Base-by-base conservation (phyloP, 2,113 vertebrate genomes). In the Smithornis capensis region DNA sequence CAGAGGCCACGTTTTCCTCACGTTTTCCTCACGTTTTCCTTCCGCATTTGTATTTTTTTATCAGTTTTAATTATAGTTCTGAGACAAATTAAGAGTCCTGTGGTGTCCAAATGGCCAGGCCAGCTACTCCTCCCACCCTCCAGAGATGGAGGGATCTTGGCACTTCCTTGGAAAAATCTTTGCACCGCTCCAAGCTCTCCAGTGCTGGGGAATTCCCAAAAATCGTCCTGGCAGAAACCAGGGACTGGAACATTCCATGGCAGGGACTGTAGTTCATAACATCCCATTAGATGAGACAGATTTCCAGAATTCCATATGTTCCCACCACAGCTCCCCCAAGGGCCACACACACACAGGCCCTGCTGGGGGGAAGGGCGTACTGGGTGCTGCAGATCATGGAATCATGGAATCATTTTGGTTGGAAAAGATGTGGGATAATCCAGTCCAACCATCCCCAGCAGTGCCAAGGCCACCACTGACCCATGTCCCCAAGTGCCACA, bases 311-410 rank as follows among this genome's bases (percentile, higher is more conserved):
- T 38, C 49, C 7, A 2, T 7, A 18, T 6, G 59, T 44, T 44
- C n/a, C 42, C 38, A 31, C 50, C 52, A 7, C 57, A 21, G 21
- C 50, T 52, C 31, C 75, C 37, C 19, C 29, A n/a, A 6, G 28
- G 22, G 31, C 9, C 28, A n/a, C 52, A 42, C n/a, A 53, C 15
- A 15, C 49, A 6, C 33, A 28, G 2, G 0, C 10, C 0, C 9
- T n/a, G 37, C 33, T 15, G 37, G 1, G 8, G 44, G 40, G n/a
- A 57, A 50, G 47, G 12, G 19, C 17, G 33, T n/a, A 59, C 38
- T 14, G 7, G 16, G 27, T 42, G 62, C 37, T 69, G 29, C 56
- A 40, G 42, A 18, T 64, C 10, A 19, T 31, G 31, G 53, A 56
- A 56, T 56, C 18, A 33, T 11, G 28, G 53, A 56, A 21, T 33